Evolutionary conservation across 2,113 vertebrate species (phyloP), one percentile per base, ranked within the genome.

Genomic region (Illadopsis cleaveri): DNA sequence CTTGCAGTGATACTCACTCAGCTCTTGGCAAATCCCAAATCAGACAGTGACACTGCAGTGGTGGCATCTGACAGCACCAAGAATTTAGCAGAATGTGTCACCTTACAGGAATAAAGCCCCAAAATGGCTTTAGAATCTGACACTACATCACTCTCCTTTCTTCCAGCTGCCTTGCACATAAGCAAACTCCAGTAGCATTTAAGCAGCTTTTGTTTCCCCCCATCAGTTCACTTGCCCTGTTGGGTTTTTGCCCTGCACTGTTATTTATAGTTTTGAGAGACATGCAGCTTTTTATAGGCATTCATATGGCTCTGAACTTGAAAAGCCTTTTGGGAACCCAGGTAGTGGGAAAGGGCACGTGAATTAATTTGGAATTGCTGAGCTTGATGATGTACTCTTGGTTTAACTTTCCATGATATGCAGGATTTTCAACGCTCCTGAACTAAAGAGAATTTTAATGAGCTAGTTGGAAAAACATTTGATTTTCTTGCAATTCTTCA

Each of bases 341-440:
- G 78, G 71, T 72, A 82, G 89, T 95, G 77, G 38, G 70, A 97
- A 97, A 96, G 85, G 90, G 90, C 83, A 77, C 58, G 61, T 86
- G 88, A 96, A 92, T 98, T 94, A 50, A 86, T 81, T 95, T 72
- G 89, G 96, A 97, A 95, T 94, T 97, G 97, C 90, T 95, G 82
- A 94, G 87, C 82, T 31, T 71, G 50, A 91, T 88, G 78, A 42
- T 82, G 92, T 82, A 27, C 82, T 97, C 86, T 81, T 92, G 53
- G 81, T 95, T 93, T 60, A 88, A 85, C 72, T 79, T 94, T 97
- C 96, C 56, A 40, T 38, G 64, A 86, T 58, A 93, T 11, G 60
- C 91, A 96, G 71, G 78, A 86, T 93, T 94, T 93, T 84, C 82
- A 90, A 15, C 89, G n/a, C 70, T 81, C 54, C 86, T 76, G 89